Conservation (phyloP, 2,113 vertebrate species). For the Engraulis encrasicolus region DNA sequence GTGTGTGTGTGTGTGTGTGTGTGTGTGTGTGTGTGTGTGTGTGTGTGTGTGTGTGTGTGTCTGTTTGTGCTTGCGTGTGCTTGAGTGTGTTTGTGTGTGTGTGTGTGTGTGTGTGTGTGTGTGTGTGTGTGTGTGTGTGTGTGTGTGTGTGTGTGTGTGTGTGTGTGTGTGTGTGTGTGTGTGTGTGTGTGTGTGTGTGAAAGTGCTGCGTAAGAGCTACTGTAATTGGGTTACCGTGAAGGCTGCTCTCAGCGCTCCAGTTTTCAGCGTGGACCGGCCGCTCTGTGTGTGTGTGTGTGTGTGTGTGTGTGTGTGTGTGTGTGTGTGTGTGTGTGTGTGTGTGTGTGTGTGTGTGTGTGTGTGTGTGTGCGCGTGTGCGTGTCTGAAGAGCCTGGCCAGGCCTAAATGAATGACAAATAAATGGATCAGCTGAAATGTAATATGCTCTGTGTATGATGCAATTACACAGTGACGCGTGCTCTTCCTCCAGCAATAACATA, state of each 20-base stretch:
- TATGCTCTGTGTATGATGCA: neutral
- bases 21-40: neutral
- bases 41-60: neutral
- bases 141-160: neutral
- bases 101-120: no score
- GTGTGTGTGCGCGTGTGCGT: no score
- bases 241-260: neutral
- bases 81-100: no score
- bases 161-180: neutral
- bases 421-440: conserved; percentile 19
- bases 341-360: no score
- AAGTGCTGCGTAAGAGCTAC: conserved; percentile 10
- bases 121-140: neutral
- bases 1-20: neutral
- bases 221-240: conserved; percentile 1
- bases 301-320: neutral
- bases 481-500: no score
- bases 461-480: conserved; percentile 6
- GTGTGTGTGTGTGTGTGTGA: neutral
- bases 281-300: neutral
- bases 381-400: neutral
- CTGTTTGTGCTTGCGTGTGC: neutral
- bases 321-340: no score
- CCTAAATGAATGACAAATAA: conserved; percentile 1
- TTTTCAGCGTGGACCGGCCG: neutral